Conservation (phyloP, 2,888 invertebrate species). For the Orchestes rusci region DNA sequence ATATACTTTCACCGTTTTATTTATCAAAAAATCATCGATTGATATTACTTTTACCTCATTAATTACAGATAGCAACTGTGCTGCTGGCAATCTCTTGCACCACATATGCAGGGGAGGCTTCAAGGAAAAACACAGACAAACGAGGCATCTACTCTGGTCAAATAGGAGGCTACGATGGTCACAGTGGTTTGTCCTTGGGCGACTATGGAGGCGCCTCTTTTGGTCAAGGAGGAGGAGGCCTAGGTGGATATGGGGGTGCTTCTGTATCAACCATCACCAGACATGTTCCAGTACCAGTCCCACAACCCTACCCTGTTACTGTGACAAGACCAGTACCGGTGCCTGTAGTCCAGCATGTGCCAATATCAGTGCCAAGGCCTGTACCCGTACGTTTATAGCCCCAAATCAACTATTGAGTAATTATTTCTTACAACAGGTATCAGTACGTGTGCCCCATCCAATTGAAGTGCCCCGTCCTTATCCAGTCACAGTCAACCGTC, state of each 20-base stretch:
- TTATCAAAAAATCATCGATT: too few relatives aligned
- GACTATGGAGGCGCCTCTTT: constrained; percentile 25
- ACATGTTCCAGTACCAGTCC: constrained; percentile 34
- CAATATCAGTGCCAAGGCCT: constrained; percentile 46
- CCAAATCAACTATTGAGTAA: not conserved
- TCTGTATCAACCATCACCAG: constrained; percentile 24
- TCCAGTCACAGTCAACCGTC: constrained; percentile 33
- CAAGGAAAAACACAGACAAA: constrained; percentile 26
- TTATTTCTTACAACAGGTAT: constrained; percentile 22
- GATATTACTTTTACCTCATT: too few relatives aligned
- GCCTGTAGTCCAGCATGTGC: constrained; percentile 48
- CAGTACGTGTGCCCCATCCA: constrained; percentile 33
- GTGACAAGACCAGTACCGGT: constrained; percentile 48
- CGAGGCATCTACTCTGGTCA: constrained; percentile 32
- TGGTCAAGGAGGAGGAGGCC: constrained; percentile 23
- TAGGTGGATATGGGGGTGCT: constrained; percentile 23
- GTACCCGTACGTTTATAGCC: constrained; percentile 19
- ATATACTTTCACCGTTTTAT: too few relatives aligned
- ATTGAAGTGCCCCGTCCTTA: constrained; percentile 31
- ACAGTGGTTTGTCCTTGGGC: constrained; percentile 17
- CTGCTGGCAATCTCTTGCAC: constrained; percentile 34
- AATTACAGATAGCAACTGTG: constrained; percentile 30
- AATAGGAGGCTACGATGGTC: constrained; percentile 28
- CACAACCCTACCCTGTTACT: constrained; percentile 40
- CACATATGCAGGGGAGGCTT: constrained; percentile 33